Base-by-base conservation (phyloP, 2,888 invertebrate genomes). In the Saturnia japonica region DNA sequence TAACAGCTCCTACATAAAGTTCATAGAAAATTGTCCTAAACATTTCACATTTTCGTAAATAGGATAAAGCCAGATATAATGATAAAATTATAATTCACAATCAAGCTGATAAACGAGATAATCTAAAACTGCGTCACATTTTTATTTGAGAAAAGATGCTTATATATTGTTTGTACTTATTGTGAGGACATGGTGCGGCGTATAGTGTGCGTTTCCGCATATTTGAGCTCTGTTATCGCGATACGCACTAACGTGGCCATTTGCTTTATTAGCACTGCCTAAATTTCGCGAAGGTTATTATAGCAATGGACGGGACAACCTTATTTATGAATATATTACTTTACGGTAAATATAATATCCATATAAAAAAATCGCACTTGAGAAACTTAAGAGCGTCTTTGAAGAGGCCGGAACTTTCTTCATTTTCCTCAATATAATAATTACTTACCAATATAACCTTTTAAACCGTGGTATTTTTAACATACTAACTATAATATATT, bases 141-240 rank as follows among this genome's bases (percentile, higher is more conserved):
- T 60, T 67, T 79, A 78, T 77, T 78, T 73, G 72, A 74, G 69
- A 70, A 51, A 54, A 71, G 76, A 77, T n/a, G n/a, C n/a, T 82
- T 81, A 79, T n/a, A 71, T 74, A 71, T 43, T 77, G 75, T 82
- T 77, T 71, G 71, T 66, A 71, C 64, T 43, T 40, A 57, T 19
- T 14, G 57, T 69, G 69, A 72, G 75, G 71, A 75, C 40, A 64
- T 40, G n/a, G 28, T 1, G 16, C 12, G 19, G 28, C 12, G 28
- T 62, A 34, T 22, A 64, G 64, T 40, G 64, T 64, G 76, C 70
- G 78, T 76, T 82, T 82, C 81, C 84, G 83, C 84, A 82, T 84
- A 77, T 79, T 77, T 81, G 76, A 73, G 72, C 72, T 45, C 70
- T 74, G 74, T 78, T 82, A 82, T 81, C 82, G 76, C 74, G 74